These are phyloP conservation scores for Papilio xuthus DNA, from an alignment of 1,140 invertebrate species.

Conservation along the genomic window DNA sequence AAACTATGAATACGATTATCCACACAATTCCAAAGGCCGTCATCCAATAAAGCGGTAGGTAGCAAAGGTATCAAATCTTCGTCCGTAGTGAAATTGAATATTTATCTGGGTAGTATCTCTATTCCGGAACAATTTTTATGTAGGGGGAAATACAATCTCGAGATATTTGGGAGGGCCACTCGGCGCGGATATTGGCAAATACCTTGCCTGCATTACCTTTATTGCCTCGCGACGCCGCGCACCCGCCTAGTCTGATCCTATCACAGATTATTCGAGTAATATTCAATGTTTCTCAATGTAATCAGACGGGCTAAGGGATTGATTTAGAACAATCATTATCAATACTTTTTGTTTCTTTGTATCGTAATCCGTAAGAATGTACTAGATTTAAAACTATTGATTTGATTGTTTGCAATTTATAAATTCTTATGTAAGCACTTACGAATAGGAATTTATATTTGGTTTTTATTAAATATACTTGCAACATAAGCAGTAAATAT, in stretches of 20 bases:
- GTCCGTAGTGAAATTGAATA: conserved; percentile 81
- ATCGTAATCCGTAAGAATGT: background rate
- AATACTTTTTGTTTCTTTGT: background rate
- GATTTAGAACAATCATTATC: conserved; percentile 24
- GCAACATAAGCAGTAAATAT: background rate
- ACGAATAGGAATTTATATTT: background rate
- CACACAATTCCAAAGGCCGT: conserved; percentile 77
- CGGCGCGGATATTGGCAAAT: conserved; percentile 78
- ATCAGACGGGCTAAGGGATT: conserved; percentile 38
- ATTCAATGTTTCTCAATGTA: conserved; percentile 67
- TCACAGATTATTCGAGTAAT: conserved; percentile 72
- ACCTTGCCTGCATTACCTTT: conserved; percentile 81
- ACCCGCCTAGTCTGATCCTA: conserved; percentile 63
- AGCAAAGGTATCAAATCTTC: conserved; percentile 81
- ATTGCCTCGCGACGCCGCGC: conserved; percentile 75
- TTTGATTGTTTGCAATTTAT: background rate
- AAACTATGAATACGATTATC: conserved; percentile 81
- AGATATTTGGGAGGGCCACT: conserved; percentile 80
- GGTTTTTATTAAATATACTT: background rate
- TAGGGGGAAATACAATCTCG: conserved; percentile 78
- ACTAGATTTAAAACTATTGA: background rate
- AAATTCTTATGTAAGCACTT: background rate
- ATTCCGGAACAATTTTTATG: conserved; percentile 81
- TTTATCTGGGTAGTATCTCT: conserved; percentile 81
- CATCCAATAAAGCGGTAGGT: conserved; percentile 79